A percentile compares a stretch with the other conserved stretches of the same genome.
Conservation (phyloP, 2,113 vertebrate species). For the Ammodytes dubius region DNA sequence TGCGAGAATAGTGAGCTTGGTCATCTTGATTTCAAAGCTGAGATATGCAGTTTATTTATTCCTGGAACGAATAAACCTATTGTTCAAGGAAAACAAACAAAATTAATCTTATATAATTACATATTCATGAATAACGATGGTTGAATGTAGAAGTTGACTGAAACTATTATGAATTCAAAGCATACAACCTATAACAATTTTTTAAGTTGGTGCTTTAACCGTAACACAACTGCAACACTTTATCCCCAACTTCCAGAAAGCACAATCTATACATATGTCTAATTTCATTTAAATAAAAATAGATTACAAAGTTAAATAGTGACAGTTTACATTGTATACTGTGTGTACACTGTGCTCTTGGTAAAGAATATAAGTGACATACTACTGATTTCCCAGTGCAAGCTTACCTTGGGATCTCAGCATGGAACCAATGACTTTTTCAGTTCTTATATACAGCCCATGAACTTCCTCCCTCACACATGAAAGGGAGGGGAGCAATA, state of each 20-base stretch:
- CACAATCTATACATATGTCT: background rate
- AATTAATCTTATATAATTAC: background rate
- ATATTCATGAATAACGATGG: background rate
- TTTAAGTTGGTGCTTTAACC: too few relatives aligned
- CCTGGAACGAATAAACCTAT: background rate
- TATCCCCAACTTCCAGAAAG: background rate
- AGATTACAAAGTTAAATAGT: too few relatives aligned
- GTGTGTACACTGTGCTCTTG: too few relatives aligned
- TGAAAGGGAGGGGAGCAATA: background rate
- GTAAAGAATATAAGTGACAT: too few relatives aligned
- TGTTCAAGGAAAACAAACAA: background rate
- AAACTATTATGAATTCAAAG: background rate
- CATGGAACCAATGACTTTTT: background rate
- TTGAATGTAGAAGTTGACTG: background rate
- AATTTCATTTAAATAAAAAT: background rate
- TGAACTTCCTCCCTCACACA: background rate
- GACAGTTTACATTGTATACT: background rate
- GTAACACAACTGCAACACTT: background rate
- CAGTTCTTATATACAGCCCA: conserved; percentile 24
- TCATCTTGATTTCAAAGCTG: conserved; percentile 30
- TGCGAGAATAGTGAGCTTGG: conserved; percentile 51
- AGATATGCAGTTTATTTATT: conserved; percentile 12
- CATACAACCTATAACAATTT: background rate
- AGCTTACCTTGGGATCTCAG: conserved; percentile 25
- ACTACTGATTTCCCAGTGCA: background rate